Percentiles rank a stretch among this genome's conserved stretches.
phyloP scores from a whole-genome alignment of 2,888 invertebrate species.

The Ennomos quercinarius region DNA sequence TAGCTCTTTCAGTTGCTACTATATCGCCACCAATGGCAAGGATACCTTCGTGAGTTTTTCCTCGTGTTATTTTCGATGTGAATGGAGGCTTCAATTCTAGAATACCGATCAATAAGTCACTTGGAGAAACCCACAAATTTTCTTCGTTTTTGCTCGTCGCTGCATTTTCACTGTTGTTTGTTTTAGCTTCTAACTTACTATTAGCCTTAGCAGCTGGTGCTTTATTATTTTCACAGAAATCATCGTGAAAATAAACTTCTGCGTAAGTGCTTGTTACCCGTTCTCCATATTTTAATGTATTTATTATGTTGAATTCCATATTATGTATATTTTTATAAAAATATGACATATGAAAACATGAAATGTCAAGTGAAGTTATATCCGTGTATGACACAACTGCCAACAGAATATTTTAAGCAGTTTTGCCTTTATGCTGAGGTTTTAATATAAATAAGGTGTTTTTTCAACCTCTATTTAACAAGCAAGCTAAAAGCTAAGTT shows the following conservation, averaged over 20 bases:
- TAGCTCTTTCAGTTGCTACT: conserved; percentile 56
- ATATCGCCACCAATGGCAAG: conserved; percentile 67
- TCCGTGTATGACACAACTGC: too few relatives aligned
- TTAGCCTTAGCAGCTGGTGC: conserved; percentile 19
- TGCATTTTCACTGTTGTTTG: neutral
- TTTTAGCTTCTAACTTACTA: conserved; percentile 15
- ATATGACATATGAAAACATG: neutral
- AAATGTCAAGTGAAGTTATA: too few relatives aligned
- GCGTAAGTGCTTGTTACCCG: conserved; percentile 68
- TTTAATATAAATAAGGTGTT: neutral
- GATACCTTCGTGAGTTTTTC: conserved; percentile 73
- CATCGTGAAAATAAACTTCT: conserved; percentile 67
- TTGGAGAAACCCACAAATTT: conserved; percentile 72
- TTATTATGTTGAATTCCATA: conserved; percentile 56
- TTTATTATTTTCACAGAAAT: conserved; percentile 47
- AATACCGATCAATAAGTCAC: conserved; percentile 70
- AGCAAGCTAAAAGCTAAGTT: too few relatives aligned
- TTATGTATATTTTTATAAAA: conserved; percentile 7
- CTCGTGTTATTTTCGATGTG: conserved; percentile 76
- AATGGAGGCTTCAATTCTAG: conserved; percentile 72
- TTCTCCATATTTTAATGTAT: conserved; percentile 52
- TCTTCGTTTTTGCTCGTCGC: conserved; percentile 9
- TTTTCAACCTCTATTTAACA: neutral
- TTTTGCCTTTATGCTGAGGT: too few relatives aligned
- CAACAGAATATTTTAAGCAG: too few relatives aligned